Percentiles rank a stretch among this genome's conserved stretches.
Conservation (phyloP, 2,797 vertebrate species). For the Sebastes trivittatus region DNA sequence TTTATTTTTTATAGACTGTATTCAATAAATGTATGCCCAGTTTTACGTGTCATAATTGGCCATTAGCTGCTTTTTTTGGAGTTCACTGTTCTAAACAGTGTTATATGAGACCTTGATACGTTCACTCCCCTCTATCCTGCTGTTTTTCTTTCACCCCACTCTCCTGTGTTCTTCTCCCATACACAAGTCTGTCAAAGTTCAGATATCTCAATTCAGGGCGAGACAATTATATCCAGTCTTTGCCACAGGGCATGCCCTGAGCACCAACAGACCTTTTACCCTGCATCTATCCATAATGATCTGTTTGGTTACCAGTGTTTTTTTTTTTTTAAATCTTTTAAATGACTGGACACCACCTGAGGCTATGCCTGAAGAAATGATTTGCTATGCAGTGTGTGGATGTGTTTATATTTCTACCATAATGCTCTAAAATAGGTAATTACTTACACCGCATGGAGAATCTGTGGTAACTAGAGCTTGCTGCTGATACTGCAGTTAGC, state of each 20-base stretch:
- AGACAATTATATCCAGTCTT: slow-evolving; percentile 58
- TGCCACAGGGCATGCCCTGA: slow-evolving; percentile 65
- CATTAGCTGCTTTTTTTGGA: neutral
- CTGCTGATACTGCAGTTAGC: neutral
- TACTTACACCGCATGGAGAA: neutral
- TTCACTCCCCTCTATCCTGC: neutral
- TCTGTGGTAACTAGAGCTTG: neutral
- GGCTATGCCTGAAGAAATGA: slow-evolving; percentile 54
- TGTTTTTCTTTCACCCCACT: slow-evolving; percentile 8
- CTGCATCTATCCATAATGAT: slow-evolving; percentile 61
- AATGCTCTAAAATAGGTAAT: slow-evolving; percentile 24
- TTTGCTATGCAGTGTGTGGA: neutral
- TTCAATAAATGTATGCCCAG: neutral
- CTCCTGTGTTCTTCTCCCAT: neutral
- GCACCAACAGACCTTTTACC: slow-evolving; percentile 62
- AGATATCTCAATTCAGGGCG: slow-evolving; percentile 47
- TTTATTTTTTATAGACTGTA: neutral
- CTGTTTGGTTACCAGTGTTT: slow-evolving; percentile 44
- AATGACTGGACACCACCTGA: slow-evolving; percentile 55
- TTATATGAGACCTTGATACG: neutral
- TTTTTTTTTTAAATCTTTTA: slow-evolving; percentile 39
- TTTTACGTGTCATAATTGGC: neutral
- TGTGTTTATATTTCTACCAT: slow-evolving; percentile 47
- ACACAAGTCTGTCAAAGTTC: slow-evolving; percentile 47
- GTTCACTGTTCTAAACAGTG: neutral